phyloP scores from a whole-genome alignment of 23 tunicate species.

The Diplosoma virens region DNA sequence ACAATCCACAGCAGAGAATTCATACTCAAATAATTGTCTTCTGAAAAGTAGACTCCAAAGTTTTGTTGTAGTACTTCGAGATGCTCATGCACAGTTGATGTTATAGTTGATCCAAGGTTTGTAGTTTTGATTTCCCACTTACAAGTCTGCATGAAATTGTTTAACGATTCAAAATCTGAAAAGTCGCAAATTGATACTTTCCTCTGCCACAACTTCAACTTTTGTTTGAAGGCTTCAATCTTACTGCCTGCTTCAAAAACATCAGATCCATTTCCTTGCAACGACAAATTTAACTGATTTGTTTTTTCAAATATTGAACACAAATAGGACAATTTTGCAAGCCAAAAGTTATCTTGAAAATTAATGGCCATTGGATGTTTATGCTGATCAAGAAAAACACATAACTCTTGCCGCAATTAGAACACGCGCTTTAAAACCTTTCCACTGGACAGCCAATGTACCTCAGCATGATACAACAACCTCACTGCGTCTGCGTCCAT shows the following conservation, averaged over 20 bases:
- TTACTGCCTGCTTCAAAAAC: constrained; percentile 5
- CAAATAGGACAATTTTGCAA: constrained; percentile 45
- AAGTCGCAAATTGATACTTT: constrained; percentile 20
- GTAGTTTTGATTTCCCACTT: constrained; percentile 3
- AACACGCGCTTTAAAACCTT: constrained; percentile 41
- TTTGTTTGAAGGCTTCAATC: constrained; percentile 8
- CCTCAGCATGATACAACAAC: constrained; percentile 29
- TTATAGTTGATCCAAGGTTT: constrained; percentile 1
- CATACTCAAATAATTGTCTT: constrained; percentile 4
- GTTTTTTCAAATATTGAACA: constrained; percentile 24
- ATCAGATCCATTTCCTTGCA: constrained; percentile 7
- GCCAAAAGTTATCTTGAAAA: constrained; percentile 40
- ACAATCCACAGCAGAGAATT: constrained; percentile 11
- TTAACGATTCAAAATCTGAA: constrained; percentile 6
- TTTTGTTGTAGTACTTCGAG: constrained; percentile 14
- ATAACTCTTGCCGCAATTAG: constrained; percentile 35
- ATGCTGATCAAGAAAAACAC: constrained; percentile 34
- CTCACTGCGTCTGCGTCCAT: constrained; percentile 30
- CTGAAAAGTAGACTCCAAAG: constrained; percentile 2
- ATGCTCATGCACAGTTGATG: constrained; percentile 15
- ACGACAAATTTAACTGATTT: constrained; percentile 22
- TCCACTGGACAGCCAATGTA: constrained; percentile 40
- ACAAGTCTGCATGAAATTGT: constrained; percentile 11
- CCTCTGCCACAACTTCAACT: constrained; percentile 34
- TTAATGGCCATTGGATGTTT: constrained; percentile 26